Conservation (phyloP, 2,113 vertebrate genomes). For the Brachyhypopomus gauderio region DNA sequence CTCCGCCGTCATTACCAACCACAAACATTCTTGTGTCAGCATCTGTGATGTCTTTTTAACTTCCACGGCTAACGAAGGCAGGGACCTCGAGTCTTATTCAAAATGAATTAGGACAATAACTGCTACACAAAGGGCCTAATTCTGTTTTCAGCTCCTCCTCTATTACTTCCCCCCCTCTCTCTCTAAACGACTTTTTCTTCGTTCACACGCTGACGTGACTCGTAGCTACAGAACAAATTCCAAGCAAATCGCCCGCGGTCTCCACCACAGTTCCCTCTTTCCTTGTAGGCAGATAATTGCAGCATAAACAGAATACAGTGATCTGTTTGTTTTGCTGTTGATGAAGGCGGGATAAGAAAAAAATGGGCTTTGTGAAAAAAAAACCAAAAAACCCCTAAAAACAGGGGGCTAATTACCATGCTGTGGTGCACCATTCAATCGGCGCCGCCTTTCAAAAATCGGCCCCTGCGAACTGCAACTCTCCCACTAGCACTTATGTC, state of each 20-base stretch:
- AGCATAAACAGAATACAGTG: slow-evolving; percentile 64
- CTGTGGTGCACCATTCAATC: slow-evolving; percentile 47
- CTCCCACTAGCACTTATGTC: slow-evolving; percentile 55
- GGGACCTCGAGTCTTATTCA: slow-evolving; percentile 45
- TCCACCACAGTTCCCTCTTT: slow-evolving; percentile 59
- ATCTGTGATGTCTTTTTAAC: slow-evolving; percentile 48
- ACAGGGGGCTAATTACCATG: slow-evolving; percentile 67
- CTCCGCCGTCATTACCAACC: slow-evolving; percentile 40
- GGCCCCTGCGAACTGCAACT: slow-evolving; percentile 32
- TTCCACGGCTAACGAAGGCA: slow-evolving; percentile 12
- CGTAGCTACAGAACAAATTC: slow-evolving; percentile 65
- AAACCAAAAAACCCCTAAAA: slow-evolving; percentile 27
- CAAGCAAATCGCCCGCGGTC: slow-evolving; percentile 56
- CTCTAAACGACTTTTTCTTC: slow-evolving; percentile 45
- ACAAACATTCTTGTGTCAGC: slow-evolving; percentile 32
- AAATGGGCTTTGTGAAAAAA: background rate
- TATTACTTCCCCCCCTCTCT: background rate
- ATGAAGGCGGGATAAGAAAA: background rate
- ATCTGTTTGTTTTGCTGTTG: slow-evolving; percentile 63
- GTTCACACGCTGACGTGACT: slow-evolving; percentile 53
- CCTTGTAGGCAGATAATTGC: slow-evolving; percentile 67
- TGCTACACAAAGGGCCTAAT: slow-evolving; percentile 35
- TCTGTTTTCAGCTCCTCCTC: background rate
- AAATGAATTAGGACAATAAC: slow-evolving; percentile 47
- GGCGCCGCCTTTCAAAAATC: slow-evolving; percentile 53